A percentile compares a stretch with the other conserved stretches of the same genome.
Conservation (phyloP, 1,140 invertebrate species). For the Drosophila guanche region DNA sequence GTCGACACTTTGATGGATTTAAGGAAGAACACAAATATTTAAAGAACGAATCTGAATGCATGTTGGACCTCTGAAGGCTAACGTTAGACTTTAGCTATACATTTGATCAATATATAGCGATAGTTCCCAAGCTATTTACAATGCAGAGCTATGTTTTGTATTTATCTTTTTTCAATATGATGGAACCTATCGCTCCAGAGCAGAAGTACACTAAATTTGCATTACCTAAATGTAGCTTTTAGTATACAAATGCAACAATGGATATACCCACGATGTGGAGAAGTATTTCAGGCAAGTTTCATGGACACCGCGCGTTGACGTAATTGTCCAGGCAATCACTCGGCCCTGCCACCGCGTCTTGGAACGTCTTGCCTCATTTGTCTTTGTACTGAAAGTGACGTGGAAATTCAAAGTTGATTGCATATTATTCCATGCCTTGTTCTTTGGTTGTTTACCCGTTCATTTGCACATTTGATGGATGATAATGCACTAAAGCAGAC, state of each 20-base stretch:
- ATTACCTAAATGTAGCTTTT: too few relatives aligned
- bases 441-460: conserved; percentile 16
- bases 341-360: conserved; percentile 19
- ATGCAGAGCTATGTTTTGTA: too few relatives aligned
- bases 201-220: too few relatives aligned
- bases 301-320: conserved; percentile 53
- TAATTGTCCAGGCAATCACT: conserved; percentile 31
- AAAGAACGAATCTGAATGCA: neutral
- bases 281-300: conserved; percentile 41
- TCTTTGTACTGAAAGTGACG: conserved; percentile 57
- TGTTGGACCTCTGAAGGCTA: too few relatives aligned
- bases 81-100: too few relatives aligned
- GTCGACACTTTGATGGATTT: too few relatives aligned
- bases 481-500: conserved; percentile 32
- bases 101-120: neutral
- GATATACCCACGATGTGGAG: conserved; percentile 3
- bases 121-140: too few relatives aligned
- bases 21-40: neutral
- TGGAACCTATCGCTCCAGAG: too few relatives aligned
- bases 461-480: conserved; percentile 66
- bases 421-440: conserved; percentile 12
- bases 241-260: neutral
- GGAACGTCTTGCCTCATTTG: conserved; percentile 53
- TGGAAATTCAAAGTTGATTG: conserved; percentile 66
- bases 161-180: too few relatives aligned